A percentile compares a stretch with the other conserved stretches of the same genome.
Conservation (phyloP, 2,113 vertebrate species). For the Saccopteryx leptura region DNA sequence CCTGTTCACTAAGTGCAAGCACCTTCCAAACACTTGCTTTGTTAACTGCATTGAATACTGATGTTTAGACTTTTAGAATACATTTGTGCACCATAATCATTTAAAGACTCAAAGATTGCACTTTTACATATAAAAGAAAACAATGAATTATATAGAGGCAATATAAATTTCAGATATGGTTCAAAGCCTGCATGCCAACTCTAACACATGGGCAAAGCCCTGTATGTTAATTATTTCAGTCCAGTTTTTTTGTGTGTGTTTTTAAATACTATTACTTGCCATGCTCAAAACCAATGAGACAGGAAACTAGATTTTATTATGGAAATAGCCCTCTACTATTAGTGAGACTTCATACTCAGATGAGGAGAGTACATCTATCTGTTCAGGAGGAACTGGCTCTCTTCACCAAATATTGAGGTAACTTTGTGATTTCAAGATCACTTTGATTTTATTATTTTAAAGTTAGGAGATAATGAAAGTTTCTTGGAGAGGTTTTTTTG, state of each 20-base stretch:
- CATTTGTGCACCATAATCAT: slow-evolving; percentile 30
- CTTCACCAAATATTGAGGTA: not conserved
- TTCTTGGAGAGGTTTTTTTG: slow-evolving; percentile 16
- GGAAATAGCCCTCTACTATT: not conserved
- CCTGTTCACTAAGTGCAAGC: slow-evolving; percentile 46
- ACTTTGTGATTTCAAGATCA: slow-evolving; percentile 17
- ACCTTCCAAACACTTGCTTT: slow-evolving; percentile 56
- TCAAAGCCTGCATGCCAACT: slow-evolving; percentile 2
- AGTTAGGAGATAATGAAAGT: slow-evolving; percentile 1
- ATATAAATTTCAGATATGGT: slow-evolving; percentile 48
- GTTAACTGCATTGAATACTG: slow-evolving; percentile 44
- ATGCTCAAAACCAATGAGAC: not conserved
- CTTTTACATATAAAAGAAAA: slow-evolving; percentile 55
- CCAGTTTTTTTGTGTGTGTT: slow-evolving; percentile 11
- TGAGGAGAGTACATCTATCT: not conserved
- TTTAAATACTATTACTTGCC: slow-evolving; percentile 23
- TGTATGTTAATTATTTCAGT: slow-evolving; percentile 4
- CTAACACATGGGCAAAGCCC: not conserved
- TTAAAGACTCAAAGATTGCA: not conserved
- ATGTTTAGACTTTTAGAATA: slow-evolving; percentile 53
- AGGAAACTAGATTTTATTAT: not conserved
- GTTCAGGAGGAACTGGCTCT: not conserved
- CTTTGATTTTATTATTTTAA: slow-evolving; percentile 40
- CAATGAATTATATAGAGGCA: not conserved
- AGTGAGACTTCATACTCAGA: slow-evolving; percentile 22